Percentiles rank a stretch among this genome's conserved stretches.
Conservation (phyloP, 2,888 invertebrate species). For the Molanna angustata region DNA sequence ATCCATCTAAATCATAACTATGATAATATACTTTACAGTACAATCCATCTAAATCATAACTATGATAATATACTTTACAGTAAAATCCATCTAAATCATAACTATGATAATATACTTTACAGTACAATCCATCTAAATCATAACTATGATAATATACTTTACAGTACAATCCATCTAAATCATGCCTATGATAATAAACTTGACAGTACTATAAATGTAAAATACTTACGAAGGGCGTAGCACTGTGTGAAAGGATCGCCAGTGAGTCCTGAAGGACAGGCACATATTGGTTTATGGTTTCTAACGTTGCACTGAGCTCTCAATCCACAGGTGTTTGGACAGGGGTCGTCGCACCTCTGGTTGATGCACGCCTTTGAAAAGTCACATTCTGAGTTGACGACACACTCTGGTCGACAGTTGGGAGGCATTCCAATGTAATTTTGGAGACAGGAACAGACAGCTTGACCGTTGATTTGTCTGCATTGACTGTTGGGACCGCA, state of each 20-base stretch:
- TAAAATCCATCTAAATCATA: too few species aligned
- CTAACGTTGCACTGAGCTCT: constrained; percentile 78
- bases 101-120: too few species aligned
- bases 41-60: too few species aligned
- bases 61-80: too few species aligned
- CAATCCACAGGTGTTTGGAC: constrained; percentile 83
- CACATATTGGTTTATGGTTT: constrained; percentile 86
- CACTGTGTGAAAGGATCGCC: constrained; percentile 86
- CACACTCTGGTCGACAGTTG: constrained; percentile 79
- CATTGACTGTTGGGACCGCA: constrained; percentile 89
- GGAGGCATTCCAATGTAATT: constrained; percentile 78
- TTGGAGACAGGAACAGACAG: constrained; percentile 80
- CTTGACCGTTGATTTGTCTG: constrained; percentile 72
- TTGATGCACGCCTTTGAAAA: constrained; percentile 79
- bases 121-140: too few species aligned
- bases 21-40: too few species aligned
- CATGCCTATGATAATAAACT: too few species aligned
- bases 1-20: too few species aligned
- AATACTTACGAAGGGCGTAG: constrained; percentile 62
- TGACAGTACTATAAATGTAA: too few species aligned
- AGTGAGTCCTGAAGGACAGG: constrained; percentile 78
- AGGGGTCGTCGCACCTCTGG: constrained; percentile 84
- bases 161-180: too few species aligned
- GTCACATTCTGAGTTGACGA: constrained; percentile 84
- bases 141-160: too few species aligned